phyloP scores from a whole-genome alignment of 1,140 invertebrate species.

The Periplaneta americana region DNA sequence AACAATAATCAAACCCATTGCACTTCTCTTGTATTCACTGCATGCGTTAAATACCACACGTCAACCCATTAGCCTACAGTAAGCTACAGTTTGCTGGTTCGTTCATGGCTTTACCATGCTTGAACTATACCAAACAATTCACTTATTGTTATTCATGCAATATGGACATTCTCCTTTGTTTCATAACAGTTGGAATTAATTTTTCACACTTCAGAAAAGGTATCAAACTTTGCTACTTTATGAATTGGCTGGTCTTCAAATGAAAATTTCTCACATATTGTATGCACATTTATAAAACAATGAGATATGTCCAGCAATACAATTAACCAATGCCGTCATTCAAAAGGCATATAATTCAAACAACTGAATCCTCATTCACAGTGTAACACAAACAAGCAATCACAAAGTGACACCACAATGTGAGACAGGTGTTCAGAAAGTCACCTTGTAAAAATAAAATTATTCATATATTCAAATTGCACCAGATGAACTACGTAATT shows the following conservation, averaged over 20 bases:
- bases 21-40: background rate
- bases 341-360: background rate
- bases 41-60: background rate
- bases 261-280: no score
- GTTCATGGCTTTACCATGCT: background rate
- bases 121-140: background rate
- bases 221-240: no score
- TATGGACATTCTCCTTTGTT: background rate
- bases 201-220: no score
- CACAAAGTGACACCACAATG: background rate
- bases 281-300: background rate
- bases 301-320: background rate
- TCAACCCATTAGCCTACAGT: background rate
- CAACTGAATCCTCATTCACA: no score
- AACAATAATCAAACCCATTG: background rate
- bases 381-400: background rate
- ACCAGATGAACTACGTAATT: no score
- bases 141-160: background rate
- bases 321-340: background rate
- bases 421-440: background rate
- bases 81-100: background rate
- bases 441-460: background rate
- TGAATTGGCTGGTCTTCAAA: no score
- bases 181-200: no score
- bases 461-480: background rate